phyloP scores from a whole-genome alignment of 2,888 invertebrate species.

The Drosophila anomalata region DNA sequence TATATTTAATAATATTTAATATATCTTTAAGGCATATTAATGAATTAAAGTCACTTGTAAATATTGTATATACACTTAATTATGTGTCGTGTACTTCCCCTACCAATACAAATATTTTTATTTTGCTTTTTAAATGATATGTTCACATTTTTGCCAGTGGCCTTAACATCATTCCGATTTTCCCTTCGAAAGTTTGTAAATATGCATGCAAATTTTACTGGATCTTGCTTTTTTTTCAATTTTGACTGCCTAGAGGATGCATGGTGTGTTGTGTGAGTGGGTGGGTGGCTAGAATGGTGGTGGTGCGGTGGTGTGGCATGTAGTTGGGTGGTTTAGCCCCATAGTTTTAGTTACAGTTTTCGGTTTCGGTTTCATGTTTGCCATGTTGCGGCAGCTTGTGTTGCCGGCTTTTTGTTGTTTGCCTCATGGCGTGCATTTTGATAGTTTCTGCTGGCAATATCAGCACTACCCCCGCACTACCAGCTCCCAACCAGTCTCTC shows the following conservation, averaged over 20 bases:
- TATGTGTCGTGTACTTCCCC: neutral
- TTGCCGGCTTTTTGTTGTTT: constrained; percentile 30
- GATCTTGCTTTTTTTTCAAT: constrained; percentile 64
- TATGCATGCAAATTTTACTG: constrained; percentile 77
- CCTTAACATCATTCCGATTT: constrained; percentile 49
- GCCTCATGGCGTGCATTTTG: constrained; percentile 67
- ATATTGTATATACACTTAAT: neutral
- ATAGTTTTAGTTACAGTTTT: constrained; percentile 76
- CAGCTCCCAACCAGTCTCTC: neutral
- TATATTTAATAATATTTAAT: no score
- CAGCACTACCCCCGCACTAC: neutral
- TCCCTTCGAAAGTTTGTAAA: constrained; percentile 68
- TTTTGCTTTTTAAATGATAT: neutral
- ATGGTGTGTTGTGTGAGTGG: neutral
- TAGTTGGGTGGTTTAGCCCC: constrained; percentile 13
- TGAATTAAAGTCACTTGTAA: no score
- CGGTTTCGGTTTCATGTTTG: constrained; percentile 76
- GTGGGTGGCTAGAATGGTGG: neutral
- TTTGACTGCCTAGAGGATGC: constrained; percentile 55
- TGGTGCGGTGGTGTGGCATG: constrained; percentile 3
- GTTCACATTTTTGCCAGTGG: constrained; percentile 5
- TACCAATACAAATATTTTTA: neutral
- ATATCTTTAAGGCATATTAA: no score
- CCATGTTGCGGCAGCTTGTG: constrained; percentile 67
- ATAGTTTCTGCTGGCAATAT: constrained; percentile 48